Percentiles rank a stretch among this genome's conserved stretches.
These are phyloP conservation scores for Bombyx huttoni DNA, from an alignment of 2,888 invertebrate genomes.

Conservation along the genomic window DNA sequence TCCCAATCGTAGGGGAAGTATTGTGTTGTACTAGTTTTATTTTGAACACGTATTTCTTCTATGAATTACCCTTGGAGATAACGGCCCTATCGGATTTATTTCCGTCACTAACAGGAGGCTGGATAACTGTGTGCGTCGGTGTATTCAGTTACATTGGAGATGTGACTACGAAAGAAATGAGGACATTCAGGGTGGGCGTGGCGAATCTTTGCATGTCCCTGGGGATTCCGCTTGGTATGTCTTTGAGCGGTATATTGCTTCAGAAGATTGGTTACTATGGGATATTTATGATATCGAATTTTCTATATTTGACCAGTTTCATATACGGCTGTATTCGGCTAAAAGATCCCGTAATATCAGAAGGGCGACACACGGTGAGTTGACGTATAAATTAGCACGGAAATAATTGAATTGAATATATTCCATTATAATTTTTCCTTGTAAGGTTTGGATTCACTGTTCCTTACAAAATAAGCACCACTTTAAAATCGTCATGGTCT, in stretches of 20 bases:
- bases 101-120: slow-evolving; percentile 70
- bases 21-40: slow-evolving; percentile 64
- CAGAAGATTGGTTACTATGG: slow-evolving; percentile 66
- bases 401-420: too few relatives aligned
- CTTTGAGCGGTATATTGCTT: slow-evolving; percentile 67
- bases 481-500: too few relatives aligned
- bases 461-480: too few relatives aligned
- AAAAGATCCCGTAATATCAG: slow-evolving; percentile 53
- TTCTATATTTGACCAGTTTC: slow-evolving; percentile 64
- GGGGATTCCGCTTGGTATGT: slow-evolving; percentile 74
- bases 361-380: slow-evolving; percentile 57
- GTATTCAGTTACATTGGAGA: slow-evolving; percentile 77
- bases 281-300: slow-evolving; percentile 62
- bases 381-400: background rate
- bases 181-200: slow-evolving; percentile 75
- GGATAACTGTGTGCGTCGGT: slow-evolving; percentile 73
- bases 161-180: slow-evolving; percentile 70
- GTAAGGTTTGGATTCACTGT: too few relatives aligned
- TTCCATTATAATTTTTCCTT: too few relatives aligned
- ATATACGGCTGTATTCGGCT: slow-evolving; percentile 62
- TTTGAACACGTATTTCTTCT: slow-evolving; percentile 71
- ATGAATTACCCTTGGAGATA: slow-evolving; percentile 70
- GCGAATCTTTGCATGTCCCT: slow-evolving; percentile 75
- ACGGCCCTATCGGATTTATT: slow-evolving; percentile 70
- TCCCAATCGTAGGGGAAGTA: slow-evolving; percentile 71